These are phyloP conservation scores for Tillus elongatus DNA, from an alignment of 2,888 invertebrate species.

Conservation along the genomic window DNA sequence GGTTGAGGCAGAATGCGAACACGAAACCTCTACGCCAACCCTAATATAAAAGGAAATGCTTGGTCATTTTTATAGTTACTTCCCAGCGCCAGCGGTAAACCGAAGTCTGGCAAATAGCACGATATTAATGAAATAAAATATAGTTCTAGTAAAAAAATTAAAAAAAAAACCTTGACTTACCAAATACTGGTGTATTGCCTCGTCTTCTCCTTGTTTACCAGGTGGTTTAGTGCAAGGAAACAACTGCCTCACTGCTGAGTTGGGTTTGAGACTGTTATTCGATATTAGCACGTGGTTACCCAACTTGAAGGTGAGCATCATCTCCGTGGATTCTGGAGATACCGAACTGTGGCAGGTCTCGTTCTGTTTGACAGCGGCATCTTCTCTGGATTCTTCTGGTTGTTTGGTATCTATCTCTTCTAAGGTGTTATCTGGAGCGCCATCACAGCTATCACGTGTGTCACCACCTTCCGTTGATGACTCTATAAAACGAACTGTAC, in stretches of 20 bases:
- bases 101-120: too few species aligned
- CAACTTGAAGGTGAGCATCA: slow-evolving; percentile 49
- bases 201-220: slow-evolving; percentile 24
- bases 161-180: too few species aligned
- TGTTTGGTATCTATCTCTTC: slow-evolving; percentile 31
- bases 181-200: slow-evolving; percentile 45
- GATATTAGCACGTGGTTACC: slow-evolving; percentile 47
- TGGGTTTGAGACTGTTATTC: slow-evolving; percentile 54
- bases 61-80: too few species aligned
- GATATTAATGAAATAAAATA: too few species aligned
- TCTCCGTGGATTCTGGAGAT: slow-evolving; percentile 41
- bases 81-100: too few species aligned
- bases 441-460: slow-evolving; percentile 38
- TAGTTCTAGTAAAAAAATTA: too few species aligned
- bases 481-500: slow-evolving; percentile 61
- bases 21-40: too few species aligned
- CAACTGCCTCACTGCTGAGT: slow-evolving; percentile 76
- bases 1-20: too few species aligned
- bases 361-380: slow-evolving; percentile 16
- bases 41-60: too few species aligned
- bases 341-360: slow-evolving; percentile 21
- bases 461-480: slow-evolving; percentile 32
- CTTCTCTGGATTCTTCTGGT: slow-evolving; percentile 14
- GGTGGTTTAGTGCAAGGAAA: slow-evolving; percentile 65
- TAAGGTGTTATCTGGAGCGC: slow-evolving; percentile 35